Percentiles rank a stretch among this genome's conserved stretches.
Conservation (phyloP, 2,113 vertebrate species). For the Petrocephalus zakoni region DNA sequence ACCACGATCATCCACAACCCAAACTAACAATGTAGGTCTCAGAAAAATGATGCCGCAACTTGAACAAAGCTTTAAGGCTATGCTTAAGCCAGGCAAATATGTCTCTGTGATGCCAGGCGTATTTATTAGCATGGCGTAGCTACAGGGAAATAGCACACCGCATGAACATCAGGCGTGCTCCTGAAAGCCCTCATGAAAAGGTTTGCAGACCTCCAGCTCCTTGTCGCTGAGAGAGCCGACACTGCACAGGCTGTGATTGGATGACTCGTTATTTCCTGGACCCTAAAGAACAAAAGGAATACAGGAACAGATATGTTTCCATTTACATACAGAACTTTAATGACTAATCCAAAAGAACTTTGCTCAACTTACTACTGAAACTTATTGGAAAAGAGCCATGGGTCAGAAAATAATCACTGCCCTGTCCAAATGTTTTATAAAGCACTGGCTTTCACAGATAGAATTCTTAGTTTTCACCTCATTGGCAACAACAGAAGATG, state of each 20-base stretch:
- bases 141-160: neutral
- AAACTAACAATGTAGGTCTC: neutral
- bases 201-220: slow-evolving; percentile 83
- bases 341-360: neutral
- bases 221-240: slow-evolving; percentile 91
- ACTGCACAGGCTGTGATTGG: slow-evolving; percentile 92
- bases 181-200: neutral
- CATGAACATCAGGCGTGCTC: neutral
- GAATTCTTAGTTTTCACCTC: neutral
- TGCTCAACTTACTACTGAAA: neutral
- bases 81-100: neutral
- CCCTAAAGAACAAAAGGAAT: slow-evolving; percentile 57
- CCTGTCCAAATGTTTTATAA: neutral
- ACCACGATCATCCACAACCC: neutral
- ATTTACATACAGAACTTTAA: neutral
- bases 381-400: neutral
- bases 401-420: neutral
- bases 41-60: neutral
- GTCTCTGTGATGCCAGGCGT: neutral
- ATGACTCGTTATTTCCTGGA: slow-evolving; percentile 86
- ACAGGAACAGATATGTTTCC: neutral
- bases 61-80: neutral
- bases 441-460: neutral
- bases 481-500: neutral
- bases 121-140: neutral